Conservation (phyloP, 1,140 invertebrate species). For the Lepidotrigona ventralis region DNA sequence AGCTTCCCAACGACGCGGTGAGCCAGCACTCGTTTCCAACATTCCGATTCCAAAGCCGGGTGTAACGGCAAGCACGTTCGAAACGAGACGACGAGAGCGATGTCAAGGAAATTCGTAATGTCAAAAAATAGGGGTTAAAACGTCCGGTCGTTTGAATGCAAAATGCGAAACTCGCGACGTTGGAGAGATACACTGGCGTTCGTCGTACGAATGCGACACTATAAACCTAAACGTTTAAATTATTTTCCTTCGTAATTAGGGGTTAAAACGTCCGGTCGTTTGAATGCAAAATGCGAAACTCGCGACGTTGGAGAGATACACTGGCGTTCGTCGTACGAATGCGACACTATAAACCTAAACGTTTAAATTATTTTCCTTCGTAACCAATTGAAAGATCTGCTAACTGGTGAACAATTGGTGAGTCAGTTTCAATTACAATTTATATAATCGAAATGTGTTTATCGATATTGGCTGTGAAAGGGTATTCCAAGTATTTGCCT, state of each 20-base stretch:
- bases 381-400: too few species aligned
- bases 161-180: background rate
- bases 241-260: background rate
- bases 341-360: too few species aligned
- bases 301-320: background rate
- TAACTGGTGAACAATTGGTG: too few species aligned
- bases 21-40: background rate
- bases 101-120: conserved; percentile 11
- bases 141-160: background rate
- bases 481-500: too few species aligned
- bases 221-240: too few species aligned
- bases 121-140: background rate
- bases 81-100: background rate
- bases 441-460: too few species aligned
- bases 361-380: too few species aligned
- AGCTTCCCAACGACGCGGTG: background rate
- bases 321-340: background rate
- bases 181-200: background rate
- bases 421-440: too few species aligned
- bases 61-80: conserved; percentile 14
- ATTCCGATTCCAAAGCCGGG: background rate
- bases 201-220: too few species aligned
- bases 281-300: background rate
- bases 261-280: background rate
- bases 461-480: too few species aligned